Evolutionary conservation across 2,797 vertebrate species (phyloP), one percentile per base, ranked within the genome.

Genomic region (Mus caroli): DNA sequence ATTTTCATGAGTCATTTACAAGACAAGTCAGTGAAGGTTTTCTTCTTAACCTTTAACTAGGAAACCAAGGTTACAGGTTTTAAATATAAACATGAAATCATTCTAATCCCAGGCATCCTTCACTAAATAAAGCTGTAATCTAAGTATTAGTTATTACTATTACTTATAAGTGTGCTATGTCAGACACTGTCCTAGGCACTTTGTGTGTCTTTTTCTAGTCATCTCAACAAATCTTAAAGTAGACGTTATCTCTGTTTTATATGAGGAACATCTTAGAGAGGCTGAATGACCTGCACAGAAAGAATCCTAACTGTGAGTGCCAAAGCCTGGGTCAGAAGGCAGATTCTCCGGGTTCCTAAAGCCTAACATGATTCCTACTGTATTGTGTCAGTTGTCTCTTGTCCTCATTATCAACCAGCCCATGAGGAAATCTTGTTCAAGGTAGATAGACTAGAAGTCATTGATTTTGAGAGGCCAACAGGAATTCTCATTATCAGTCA

Each of bases 391-490:
- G 75, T 96, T 95, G 17, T 88, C 37, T 95, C 73, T 85, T 79
- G 19, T 84, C 71, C 40, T 82, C 20, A 40, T 92, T 95, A 58
- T 93, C 40, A 93, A 37, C 95, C 73, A 78, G 0, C 80, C 84
- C 26, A 17, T 85, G 67, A 76, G 24, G 62, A 95, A 88, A 95
- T 56, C 69, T 37, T 94, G 69, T 43, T 76, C 88, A 93, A 87
- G 43, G 67, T 86, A 93, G 22, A 19, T 69, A 92, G 87, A 62
- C 10, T 90, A 78, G 78, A 96, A 6, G 28, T 1, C 82, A 88
- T 92, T 95, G 84, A 87, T 93, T 95, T 87, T 93, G 37, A 88
- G 78, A 95, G 64, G 43, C 13, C 43, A 91, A 94, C 12, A 89
- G n/a, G 19, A 67, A 88, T 40, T 92, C 3, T 92, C 40, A 50